Conservation (phyloP, 2,797 vertebrate genomes). For the Morus bassanus region DNA sequence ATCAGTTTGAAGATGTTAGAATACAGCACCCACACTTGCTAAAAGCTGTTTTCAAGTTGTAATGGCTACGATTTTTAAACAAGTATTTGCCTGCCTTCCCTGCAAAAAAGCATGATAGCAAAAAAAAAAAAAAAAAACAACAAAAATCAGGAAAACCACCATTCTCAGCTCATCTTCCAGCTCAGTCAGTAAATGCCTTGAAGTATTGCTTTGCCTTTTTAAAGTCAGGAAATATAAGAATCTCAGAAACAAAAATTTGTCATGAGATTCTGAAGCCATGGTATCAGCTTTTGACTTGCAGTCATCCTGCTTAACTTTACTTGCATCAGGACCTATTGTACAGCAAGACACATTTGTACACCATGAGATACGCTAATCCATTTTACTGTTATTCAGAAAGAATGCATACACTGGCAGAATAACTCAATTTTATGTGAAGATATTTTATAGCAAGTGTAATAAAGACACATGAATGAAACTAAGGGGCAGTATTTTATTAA, state of each 20-base stretch:
- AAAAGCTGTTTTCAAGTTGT: neutral
- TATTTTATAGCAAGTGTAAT: neutral
- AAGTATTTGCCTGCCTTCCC: neutral
- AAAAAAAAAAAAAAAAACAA: too few relatives aligned
- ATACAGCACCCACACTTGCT: neutral
- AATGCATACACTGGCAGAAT: neutral
- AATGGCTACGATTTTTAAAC: neutral
- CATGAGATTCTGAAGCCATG: neutral
- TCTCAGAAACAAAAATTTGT: neutral
- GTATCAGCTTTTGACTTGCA: neutral
- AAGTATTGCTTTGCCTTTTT: neutral
- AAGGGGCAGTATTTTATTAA: neutral
- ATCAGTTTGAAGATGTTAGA: neutral
- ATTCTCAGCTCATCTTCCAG: neutral
- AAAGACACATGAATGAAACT: neutral
- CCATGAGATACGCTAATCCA: neutral
- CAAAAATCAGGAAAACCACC: neutral
- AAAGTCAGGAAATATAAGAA: neutral
- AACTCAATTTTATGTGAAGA: neutral
- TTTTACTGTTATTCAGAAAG: neutral
- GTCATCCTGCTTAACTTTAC: neutral
- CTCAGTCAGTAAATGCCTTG: neutral
- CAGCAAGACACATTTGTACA: neutral
- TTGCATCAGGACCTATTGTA: neutral
- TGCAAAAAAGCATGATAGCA: neutral